Evolutionary conservation across 1,140 invertebrate species (phyloP).

Genomic region (Reticulitermes speratus): DNA sequence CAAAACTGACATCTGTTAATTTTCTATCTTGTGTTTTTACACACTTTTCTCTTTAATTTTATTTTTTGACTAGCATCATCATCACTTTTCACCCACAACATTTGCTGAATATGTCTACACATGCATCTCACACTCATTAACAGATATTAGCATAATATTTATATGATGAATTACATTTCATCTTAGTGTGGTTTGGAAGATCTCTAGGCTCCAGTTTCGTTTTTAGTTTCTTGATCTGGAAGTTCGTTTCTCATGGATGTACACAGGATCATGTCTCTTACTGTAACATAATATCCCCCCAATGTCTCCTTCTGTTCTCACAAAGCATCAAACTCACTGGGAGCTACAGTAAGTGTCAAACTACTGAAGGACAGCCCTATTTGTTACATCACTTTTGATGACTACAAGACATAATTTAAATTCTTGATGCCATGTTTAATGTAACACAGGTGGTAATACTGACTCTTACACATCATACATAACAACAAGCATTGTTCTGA

Average conservation of each 20-base stretch:
- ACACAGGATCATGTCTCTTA: neutral
- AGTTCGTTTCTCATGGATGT: neutral
- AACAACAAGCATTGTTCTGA: neutral
- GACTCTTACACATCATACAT: neutral
- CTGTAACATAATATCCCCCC: neutral
- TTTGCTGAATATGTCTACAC: neutral
- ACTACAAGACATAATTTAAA: neutral
- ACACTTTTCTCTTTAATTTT: neutral
- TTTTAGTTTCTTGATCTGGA: neutral
- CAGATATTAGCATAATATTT: neutral
- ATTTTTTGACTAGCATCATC: constrained; percentile 13
- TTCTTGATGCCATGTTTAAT: neutral
- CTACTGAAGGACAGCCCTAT: neutral
- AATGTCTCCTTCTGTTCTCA: neutral
- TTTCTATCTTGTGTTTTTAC: neutral
- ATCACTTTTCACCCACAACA: constrained; percentile 14
- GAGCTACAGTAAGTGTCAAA: neutral
- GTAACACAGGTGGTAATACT: neutral
- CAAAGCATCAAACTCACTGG: neutral
- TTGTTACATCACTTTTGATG: neutral
- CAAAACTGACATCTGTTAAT: neutral
- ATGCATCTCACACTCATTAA: neutral
- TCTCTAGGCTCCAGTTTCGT: neutral
- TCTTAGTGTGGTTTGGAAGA: neutral
- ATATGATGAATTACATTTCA: neutral